These are phyloP conservation scores for Mus musculus DNA, from an alignment of 2,113 vertebrate genomes.

Conservation along the genomic window DNA sequence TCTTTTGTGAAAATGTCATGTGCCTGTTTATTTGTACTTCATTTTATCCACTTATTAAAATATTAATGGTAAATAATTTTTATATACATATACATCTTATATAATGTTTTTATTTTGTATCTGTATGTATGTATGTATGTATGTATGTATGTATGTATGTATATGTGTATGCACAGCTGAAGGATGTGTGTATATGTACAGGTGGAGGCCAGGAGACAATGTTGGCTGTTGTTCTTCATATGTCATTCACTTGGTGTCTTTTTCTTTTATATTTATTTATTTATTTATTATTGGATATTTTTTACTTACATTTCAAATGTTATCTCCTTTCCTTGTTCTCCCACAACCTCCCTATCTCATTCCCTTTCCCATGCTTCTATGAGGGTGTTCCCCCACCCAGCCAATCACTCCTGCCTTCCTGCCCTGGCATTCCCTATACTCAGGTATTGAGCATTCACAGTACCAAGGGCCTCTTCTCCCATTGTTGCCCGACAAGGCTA, in stretches of 20 bases:
- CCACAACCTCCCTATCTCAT: too few species aligned
- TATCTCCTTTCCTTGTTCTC: too few species aligned
- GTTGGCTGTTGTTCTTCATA: neutral
- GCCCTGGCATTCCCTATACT: too few species aligned
- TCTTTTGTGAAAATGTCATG: neutral
- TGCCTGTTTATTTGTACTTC: neutral
- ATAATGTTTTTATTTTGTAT: neutral
- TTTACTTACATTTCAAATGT: too few species aligned
- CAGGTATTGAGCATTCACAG: too few species aligned
- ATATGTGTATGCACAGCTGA: neutral
- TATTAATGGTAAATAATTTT: neutral
- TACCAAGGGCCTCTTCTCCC: too few species aligned
- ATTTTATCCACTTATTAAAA: neutral
- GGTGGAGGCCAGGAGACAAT: accelerated
- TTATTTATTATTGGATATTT: too few species aligned
- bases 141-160: neutral
- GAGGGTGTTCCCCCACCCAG: too few species aligned
- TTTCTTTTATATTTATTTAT: too few species aligned
- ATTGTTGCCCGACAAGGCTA: too few species aligned
- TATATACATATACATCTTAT: neutral
- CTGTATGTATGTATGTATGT: neutral
- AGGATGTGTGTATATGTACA: neutral
- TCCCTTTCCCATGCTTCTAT: too few species aligned
- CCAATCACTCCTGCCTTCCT: too few species aligned
- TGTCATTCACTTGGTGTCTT: neutral